Base-by-base conservation (phyloP, 2,113 vertebrate species). In the Abramis brama region DNA sequence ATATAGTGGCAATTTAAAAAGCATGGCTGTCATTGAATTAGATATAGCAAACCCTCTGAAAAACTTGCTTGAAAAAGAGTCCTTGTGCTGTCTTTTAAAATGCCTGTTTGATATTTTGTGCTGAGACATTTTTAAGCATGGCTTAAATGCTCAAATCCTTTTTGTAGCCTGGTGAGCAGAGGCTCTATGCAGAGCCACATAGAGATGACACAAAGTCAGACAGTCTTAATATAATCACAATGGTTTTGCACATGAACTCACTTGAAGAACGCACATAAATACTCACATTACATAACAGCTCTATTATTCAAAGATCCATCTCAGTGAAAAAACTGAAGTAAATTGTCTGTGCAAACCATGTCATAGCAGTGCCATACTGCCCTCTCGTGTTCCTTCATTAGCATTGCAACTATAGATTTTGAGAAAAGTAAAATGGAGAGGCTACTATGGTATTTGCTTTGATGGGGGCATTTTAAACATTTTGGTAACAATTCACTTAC, bases 371-470 rank as follows among this genome's bases (percentile, higher is more conserved):
- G 79, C 25, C 77, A 36, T 73, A 86, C 74, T 83, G 87, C 9
- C 87, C 84, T 86, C 87, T 86, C n/a, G 36, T 88, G 87, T 76
- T 17, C 17, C 15, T 79, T 57, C 1, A 2, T 23, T 75, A 66
- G 8, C 27, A 62, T 36, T 52, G 73, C 50, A 27, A 76, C 71
- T 47, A 0, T n/a, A 25, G 30, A 70, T 21, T 73, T 17, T 33
- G 13, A 68, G 64, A 17, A 33, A 68, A 30, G 7, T 23, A 6
- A 25, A 74, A 74, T 25, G 10, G 39, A 47, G 23, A 71, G 9
- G 33, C 30, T 11, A 21, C 17, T 10, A 71, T 12, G 36, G 43
- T 36, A 70, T 36, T 36, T 7, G 1, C 7, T 36, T 70, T 36
- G 4, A 7, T 70, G 2, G 8, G 66, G 3, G 33, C 17, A 70